phyloP scores from a whole-genome alignment of 2,888 invertebrate species.

The Drosophila paracracens region DNA sequence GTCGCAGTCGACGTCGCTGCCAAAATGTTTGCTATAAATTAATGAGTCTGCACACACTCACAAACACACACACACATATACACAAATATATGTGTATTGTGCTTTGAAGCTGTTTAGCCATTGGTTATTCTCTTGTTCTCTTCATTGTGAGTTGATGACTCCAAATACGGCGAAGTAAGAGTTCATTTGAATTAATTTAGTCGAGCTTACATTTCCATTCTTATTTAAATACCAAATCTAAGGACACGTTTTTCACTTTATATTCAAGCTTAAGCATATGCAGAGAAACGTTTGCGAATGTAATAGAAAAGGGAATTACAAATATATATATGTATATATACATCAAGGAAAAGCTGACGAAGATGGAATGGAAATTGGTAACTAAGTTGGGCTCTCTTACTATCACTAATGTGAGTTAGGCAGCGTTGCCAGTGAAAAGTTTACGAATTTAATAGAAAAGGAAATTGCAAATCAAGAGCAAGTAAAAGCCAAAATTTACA shows the following conservation, averaged over 20 bases:
- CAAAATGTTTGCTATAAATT: slow-evolving; percentile 52
- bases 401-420: not conserved
- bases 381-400: not conserved
- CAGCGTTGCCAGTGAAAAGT: not conserved
- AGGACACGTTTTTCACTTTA: not conserved
- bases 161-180: too few relatives aligned
- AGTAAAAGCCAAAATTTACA: too few relatives aligned
- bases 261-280: not conserved
- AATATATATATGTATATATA: not conserved
- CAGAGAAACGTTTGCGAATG: slow-evolving; percentile 6
- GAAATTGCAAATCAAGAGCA: not conserved
- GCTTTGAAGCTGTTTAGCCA: slow-evolving; percentile 18
- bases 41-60: slow-evolving; percentile 38
- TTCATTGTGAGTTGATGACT: not conserved
- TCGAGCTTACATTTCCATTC: not conserved
- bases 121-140: slow-evolving; percentile 28
- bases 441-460: not conserved
- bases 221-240: not conserved
- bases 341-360: not conserved
- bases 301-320: not conserved
- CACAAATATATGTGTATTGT: not conserved
- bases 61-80: slow-evolving; percentile 1
- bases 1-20: slow-evolving; percentile 41
- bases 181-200: not conserved
- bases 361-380: not conserved